Conservation (phyloP, 2,113 vertebrate species). For the Dendropsophus ebraccatus region DNA sequence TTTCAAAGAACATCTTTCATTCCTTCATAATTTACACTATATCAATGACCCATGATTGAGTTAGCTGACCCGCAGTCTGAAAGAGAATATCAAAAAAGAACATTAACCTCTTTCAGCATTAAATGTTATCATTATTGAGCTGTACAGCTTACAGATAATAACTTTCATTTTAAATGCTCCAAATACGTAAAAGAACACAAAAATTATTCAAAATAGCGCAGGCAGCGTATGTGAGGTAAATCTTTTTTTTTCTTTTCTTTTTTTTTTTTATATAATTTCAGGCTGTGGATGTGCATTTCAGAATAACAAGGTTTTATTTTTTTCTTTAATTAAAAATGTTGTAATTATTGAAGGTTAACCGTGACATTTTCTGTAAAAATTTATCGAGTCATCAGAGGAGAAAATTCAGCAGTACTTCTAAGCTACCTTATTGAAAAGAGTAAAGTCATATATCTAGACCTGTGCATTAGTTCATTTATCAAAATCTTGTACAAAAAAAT, state of each 20-base stretch:
- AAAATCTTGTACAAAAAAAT: constrained; percentile 9
- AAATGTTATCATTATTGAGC: constrained; percentile 47
- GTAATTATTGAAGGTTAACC: constrained; percentile 47
- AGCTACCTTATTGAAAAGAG: background rate
- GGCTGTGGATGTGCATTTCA: background rate
- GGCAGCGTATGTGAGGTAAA: background rate
- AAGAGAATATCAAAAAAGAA: constrained; percentile 50
- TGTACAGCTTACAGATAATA: constrained; percentile 36
- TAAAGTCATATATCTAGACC: constrained; percentile 15
- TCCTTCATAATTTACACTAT: constrained; percentile 37
- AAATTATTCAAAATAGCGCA: background rate
- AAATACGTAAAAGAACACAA: constrained; percentile 13
- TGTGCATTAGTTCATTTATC: constrained; percentile 15
- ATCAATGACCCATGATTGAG: constrained; percentile 34
- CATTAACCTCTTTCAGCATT: constrained; percentile 49
- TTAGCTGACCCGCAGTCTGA: constrained; percentile 40
- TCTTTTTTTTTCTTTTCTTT: background rate
- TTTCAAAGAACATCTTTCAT: constrained; percentile 6
- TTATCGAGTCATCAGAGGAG: constrained; percentile 40
- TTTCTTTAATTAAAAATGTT: constrained; percentile 31
- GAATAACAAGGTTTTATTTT: constrained; percentile 26
- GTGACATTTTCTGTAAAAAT: constrained; percentile 34
- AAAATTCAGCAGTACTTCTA: constrained; percentile 9
- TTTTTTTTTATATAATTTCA: background rate
- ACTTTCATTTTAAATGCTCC: constrained; percentile 42